phyloP scores from a whole-genome alignment of 2,113 vertebrate genomes.

The Gymnocephalus cernua region DNA sequence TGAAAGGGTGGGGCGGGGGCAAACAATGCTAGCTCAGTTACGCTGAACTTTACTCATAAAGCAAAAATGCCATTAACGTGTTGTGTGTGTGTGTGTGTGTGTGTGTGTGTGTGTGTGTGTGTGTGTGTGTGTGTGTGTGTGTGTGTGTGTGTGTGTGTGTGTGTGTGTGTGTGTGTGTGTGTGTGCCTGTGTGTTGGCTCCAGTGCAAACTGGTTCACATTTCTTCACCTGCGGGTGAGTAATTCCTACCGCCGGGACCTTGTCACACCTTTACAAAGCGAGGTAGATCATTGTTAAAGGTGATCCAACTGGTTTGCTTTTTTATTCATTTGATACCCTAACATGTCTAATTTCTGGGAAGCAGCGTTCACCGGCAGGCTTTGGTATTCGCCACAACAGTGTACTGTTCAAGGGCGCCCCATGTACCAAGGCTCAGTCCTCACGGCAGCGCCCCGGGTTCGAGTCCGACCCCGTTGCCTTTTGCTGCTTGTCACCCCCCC shows the following conservation, averaged over 20 bases:
- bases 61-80: constrained; percentile 58
- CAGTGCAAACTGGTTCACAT: constrained; percentile 32
- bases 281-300: constrained; percentile 4
- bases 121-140: background rate
- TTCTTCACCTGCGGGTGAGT: constrained; percentile 41
- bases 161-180: no score
- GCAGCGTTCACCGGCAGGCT: background rate
- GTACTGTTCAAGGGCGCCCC: constrained; percentile 2
- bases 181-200: no score
- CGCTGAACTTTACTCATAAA: constrained; percentile 43
- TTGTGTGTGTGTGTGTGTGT: constrained; percentile 13
- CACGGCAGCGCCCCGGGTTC: no score
- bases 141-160: no score
- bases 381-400: constrained; percentile 6
- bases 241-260: background rate
- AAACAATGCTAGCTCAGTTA: constrained; percentile 56
- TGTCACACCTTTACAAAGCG: constrained; percentile 45
- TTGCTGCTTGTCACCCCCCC: no score
- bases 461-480: no score
- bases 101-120: background rate
- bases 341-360: background rate
- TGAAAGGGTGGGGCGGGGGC: background rate
- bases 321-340: constrained; percentile 23
- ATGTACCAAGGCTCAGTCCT: no score
- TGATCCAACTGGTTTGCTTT: constrained; percentile 41